These are phyloP conservation scores for Sinosuthora webbiana DNA, from an alignment of 2,113 vertebrate species.

Conservation along the genomic window DNA sequence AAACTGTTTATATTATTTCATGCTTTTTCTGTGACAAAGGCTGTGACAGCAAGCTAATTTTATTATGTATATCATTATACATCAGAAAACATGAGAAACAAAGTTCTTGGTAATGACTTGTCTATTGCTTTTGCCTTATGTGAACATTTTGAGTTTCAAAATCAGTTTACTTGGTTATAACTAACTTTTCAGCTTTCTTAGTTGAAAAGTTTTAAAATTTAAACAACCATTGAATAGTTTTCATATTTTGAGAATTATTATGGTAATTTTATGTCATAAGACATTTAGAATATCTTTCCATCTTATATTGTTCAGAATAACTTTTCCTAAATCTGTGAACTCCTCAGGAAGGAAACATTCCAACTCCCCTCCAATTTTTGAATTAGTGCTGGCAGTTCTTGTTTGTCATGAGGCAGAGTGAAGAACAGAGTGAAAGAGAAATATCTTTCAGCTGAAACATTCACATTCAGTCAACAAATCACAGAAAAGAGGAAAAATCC, in stretches of 20 bases:
- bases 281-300: neutral
- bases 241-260: neutral
- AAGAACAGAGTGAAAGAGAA: neutral
- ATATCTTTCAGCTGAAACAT: neutral
- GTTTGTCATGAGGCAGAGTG: neutral
- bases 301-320: neutral
- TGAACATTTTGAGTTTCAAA: neutral
- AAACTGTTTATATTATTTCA: neutral
- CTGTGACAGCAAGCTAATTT: neutral
- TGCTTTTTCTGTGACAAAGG: neutral
- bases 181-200: neutral
- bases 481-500: neutral
- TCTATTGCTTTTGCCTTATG: neutral
- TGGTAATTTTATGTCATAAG: neutral
- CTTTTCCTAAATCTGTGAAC: neutral
- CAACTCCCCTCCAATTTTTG: neutral
- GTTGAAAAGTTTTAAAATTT: neutral
- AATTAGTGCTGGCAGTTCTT: slow-evolving; percentile 5
- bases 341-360: neutral
- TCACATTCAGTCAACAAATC: neutral
- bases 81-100: neutral
- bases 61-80: neutral
- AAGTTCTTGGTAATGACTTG: neutral
- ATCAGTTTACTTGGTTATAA: neutral
- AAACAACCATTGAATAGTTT: neutral